These are phyloP conservation scores for Plecturocebus donacophilus DNA, from an alignment of 2,113 vertebrate species.

Conservation along the genomic window DNA sequence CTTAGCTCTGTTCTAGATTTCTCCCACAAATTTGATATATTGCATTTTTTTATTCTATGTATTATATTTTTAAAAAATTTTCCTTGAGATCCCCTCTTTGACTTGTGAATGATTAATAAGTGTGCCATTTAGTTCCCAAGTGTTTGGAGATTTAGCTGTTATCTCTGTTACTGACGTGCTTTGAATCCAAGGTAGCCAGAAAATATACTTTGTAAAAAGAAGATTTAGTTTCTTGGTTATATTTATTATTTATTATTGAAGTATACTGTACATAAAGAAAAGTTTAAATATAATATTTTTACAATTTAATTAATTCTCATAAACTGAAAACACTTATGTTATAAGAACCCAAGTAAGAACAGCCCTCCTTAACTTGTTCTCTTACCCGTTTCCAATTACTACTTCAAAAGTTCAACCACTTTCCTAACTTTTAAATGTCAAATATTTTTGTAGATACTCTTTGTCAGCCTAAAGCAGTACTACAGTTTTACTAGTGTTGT, in stretches of 20 bases:
- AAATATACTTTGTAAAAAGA: neutral
- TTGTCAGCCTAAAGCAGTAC: neutral
- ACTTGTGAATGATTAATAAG: neutral
- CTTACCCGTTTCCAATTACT: neutral
- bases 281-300: neutral
- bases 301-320: neutral
- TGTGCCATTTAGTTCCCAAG: neutral
- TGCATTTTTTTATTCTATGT: neutral
- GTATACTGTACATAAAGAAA: neutral
- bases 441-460: neutral
- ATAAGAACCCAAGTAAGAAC: neutral
- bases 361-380: neutral
- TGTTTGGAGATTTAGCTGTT: neutral
- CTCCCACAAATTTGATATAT: neutral
- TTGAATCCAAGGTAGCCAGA: neutral
- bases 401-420: neutral
- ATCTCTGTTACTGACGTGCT: neutral
- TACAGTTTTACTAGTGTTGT: neutral
- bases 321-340: neutral
- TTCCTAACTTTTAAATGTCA: neutral
- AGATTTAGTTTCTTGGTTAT: neutral
- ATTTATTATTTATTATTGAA: neutral
- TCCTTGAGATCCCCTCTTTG: neutral
- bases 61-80: neutral
- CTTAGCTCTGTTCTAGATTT: neutral